A percentile compares a stretch with the other conserved stretches of the same genome.
phyloP scores from a whole-genome alignment of 2,888 invertebrate genomes.

The Oasisia sp. region DNA sequence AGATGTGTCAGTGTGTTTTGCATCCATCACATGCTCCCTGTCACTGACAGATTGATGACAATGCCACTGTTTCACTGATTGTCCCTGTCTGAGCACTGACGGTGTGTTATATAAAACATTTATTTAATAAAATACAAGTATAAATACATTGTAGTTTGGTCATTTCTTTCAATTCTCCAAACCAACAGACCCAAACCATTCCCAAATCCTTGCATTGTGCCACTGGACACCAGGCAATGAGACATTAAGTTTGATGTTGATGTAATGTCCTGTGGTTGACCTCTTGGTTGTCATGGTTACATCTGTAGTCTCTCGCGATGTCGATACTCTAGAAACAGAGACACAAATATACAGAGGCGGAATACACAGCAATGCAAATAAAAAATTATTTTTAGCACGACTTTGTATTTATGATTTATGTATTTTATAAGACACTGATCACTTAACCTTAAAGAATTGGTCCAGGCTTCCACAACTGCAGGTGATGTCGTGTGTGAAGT shows the following conservation, averaged over 20 bases:
- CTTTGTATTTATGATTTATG: too few species aligned
- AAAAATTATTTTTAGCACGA: too few species aligned
- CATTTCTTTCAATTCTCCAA: not conserved
- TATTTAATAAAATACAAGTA: conserved; percentile 7
- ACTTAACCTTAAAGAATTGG: too few species aligned
- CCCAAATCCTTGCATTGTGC: not conserved
- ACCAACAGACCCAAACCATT: not conserved
- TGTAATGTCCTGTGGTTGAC: not conserved
- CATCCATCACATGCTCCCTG: too few species aligned
- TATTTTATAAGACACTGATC: too few species aligned
- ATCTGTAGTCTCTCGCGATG: not conserved
- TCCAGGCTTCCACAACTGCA: too few species aligned
- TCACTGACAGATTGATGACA: too few species aligned
- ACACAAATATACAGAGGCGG: not conserved
- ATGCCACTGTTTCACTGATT: too few species aligned
- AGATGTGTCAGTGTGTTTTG: too few species aligned
- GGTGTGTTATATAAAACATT: not conserved
- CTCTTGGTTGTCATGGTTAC: not conserved
- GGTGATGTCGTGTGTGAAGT: too few species aligned
- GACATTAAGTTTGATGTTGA: not conserved
- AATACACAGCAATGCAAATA: too few species aligned
- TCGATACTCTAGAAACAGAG: not conserved
- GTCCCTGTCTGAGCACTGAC: not conserved
- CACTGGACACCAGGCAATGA: not conserved
- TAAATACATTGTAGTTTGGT: not conserved